Evolutionary conservation across 2,888 invertebrate genomes (phyloP), one percentile per base, ranked within the genome.

Genomic region (Cheilosia urbana): DNA sequence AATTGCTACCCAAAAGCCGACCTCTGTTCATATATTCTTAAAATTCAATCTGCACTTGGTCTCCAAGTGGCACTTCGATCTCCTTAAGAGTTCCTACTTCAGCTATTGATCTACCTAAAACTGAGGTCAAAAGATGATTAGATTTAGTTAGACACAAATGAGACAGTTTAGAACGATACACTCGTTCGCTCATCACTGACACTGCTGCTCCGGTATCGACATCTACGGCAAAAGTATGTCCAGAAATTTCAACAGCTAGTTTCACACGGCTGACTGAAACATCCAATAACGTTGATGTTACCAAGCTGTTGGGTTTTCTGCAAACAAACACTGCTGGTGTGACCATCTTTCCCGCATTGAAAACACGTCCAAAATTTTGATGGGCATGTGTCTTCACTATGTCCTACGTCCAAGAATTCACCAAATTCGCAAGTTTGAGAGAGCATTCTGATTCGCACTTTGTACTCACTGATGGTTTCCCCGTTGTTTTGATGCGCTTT

Each of bases 391-490:
- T 62, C 62, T 62, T n/a, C 45, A 45, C 27, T 47, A 19, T 21
- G 21, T 47, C 73, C n/a, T 63, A n/a, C 73, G 24, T 65, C 63
- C 55, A 55, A 24, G 37, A 73, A 63, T 11, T 7, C 27, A 6
- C 65, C 63, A 65, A 80, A 80, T 17, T 58, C 65, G 30, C 72
- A 80, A 5, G 80, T 45, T 73, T 73, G 80, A 1, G 73, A 73
- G 0, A 80, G 37, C 47, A 62, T 66, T 66, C 73, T 66, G 2
- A 72, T 65, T 27, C 65, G 55, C 9, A 73, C 72, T 6, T 72
- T 79, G 17, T 72, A 65, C 37, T 78, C 45, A 47, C 55, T 73
- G 11, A 73, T 63, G 0, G 53, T 34, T 24, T 73, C 72, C 11
- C 72, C 62, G 17, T 62, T 53, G 19, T 55, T 37, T 78, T 68